phyloP scores from a whole-genome alignment of 2,797 vertebrate species.

The Geotrypetes seraphini region DNA sequence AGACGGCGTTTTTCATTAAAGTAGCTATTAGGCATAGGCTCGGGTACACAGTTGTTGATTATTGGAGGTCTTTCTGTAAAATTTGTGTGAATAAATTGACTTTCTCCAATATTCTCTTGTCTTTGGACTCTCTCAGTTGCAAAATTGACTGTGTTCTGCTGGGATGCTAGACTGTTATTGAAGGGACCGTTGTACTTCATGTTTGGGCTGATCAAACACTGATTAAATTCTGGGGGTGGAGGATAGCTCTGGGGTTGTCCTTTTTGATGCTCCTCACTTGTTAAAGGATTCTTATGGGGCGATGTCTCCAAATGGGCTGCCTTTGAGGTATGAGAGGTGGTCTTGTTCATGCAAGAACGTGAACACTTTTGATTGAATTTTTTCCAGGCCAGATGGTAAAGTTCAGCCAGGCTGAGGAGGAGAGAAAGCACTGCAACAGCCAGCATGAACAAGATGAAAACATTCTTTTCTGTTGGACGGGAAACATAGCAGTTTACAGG shows the following conservation, averaged over 20 bases:
- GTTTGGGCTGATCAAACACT: constrained; percentile 59
- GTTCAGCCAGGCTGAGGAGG: constrained; percentile 78
- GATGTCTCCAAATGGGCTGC: constrained; percentile 12
- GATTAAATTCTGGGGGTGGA: constrained; percentile 81
- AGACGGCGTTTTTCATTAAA: constrained; percentile 70
- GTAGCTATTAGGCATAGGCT: constrained; percentile 40
- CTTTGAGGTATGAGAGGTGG: constrained; percentile 2
- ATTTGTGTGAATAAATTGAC: constrained; percentile 63
- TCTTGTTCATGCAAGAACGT: constrained; percentile 20
- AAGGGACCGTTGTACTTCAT: constrained; percentile 68
- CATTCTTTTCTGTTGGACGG: constrained; percentile 92
- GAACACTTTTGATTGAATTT: constrained; percentile 50
- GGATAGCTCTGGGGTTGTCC: constrained; percentile 57
- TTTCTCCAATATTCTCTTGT: constrained; percentile 54
- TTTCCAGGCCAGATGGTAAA: constrained; percentile 88
- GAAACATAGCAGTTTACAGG: constrained; percentile 94
- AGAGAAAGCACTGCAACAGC: constrained; percentile 81
- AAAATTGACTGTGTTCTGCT: constrained; percentile 83
- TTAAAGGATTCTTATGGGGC: too few relatives aligned
- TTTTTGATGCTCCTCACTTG: constrained; percentile 17
- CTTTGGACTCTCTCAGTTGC: constrained; percentile 69
- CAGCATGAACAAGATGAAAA: constrained; percentile 96
- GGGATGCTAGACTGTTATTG: constrained; percentile 74
- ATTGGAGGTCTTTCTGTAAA: constrained; percentile 52
- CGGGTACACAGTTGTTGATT: constrained; percentile 42